These are phyloP conservation scores for Plutella xylostella DNA, from an alignment of 2,888 invertebrate species.

Conservation along the genomic window DNA sequence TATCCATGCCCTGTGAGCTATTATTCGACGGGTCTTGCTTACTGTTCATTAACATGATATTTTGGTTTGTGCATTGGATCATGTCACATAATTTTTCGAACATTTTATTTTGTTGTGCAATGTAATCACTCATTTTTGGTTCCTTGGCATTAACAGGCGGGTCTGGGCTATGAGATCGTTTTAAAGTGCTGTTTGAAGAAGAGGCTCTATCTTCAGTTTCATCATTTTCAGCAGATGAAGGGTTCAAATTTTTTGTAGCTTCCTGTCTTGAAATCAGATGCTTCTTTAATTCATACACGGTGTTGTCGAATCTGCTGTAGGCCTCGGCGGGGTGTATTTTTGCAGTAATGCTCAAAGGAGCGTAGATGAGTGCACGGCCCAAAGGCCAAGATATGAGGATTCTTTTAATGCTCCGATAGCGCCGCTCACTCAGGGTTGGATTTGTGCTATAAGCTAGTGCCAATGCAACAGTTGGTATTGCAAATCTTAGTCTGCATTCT, in stretches of 20 bases:
- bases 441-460: background rate
- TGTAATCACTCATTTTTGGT: background rate
- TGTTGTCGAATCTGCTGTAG: slow-evolving; percentile 8
- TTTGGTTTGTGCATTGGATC: background rate
- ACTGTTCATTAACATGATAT: background rate
- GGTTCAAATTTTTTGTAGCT: background rate
- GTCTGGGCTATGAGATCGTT: background rate
- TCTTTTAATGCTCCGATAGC: slow-evolving; percentile 1
- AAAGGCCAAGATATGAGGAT: slow-evolving; percentile 13
- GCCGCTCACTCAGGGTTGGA: background rate
- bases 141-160: background rate
- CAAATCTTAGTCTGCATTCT: slow-evolving; percentile 11
- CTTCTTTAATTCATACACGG: slow-evolving; percentile 7
- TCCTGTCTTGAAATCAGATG: background rate
- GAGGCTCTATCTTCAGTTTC: background rate
- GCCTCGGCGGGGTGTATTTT: slow-evolving; percentile 11
- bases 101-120: background rate
- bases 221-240: background rate
- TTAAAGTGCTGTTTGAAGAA: background rate
- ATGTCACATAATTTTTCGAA: background rate
- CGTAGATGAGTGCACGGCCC: slow-evolving; percentile 14
- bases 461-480: slow-evolving; percentile 4
- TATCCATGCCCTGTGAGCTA: background rate
- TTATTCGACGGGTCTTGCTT: background rate
- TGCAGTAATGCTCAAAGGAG: slow-evolving; percentile 14